Conservation (phyloP, 2,113 vertebrate genomes). For the Leucoraja erinaceus region DNA sequence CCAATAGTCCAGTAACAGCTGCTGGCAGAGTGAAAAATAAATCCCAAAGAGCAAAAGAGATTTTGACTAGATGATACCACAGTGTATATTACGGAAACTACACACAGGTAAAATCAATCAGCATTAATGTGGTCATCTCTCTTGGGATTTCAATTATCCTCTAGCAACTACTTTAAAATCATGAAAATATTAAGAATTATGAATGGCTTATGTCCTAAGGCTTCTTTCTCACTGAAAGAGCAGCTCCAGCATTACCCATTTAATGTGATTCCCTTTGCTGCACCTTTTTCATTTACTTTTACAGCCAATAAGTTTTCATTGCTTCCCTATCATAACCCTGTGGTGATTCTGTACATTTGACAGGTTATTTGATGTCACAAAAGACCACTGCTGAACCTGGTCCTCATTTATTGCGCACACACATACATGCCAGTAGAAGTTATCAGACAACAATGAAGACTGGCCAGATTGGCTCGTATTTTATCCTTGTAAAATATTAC, state of each 20-base stretch:
- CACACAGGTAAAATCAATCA: slow-evolving; percentile 21
- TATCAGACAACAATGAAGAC: background rate
- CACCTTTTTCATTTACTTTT: slow-evolving; percentile 20
- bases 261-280: background rate
- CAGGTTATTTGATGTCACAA: background rate
- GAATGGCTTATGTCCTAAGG: background rate
- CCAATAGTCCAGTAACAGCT: background rate
- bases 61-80: background rate
- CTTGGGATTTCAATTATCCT: slow-evolving; percentile 25
- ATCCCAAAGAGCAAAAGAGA: background rate
- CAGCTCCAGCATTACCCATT: slow-evolving; percentile 1
- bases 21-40: background rate
- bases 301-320: background rate
- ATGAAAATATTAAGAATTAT: slow-evolving; percentile 25
- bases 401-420: background rate
- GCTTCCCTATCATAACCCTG: background rate
- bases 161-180: slow-evolving; percentile 29
- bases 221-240: background rate
- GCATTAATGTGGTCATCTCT: slow-evolving; percentile 28
- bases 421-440: background rate
- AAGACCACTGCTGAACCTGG: background rate
- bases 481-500: background rate
- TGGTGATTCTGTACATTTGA: background rate
- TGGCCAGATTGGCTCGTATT: background rate
- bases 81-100: background rate